These are phyloP conservation scores for Cetoscarus ocellatus DNA, from an alignment of 2,797 vertebrate genomes.

Conservation along the genomic window DNA sequence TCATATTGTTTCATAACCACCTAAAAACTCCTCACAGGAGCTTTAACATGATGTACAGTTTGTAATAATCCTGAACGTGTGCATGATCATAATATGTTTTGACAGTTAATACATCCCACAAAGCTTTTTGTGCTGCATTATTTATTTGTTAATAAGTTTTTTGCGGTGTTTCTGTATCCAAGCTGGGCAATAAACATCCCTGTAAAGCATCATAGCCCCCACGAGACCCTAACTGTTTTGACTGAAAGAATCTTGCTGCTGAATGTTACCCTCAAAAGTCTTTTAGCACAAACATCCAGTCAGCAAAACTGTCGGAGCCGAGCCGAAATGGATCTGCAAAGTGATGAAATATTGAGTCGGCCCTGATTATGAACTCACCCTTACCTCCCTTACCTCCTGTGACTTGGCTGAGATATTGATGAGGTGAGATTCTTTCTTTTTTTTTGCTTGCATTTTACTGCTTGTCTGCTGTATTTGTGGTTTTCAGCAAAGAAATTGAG, in stretches of 20 bases:
- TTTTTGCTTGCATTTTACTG: slow-evolving; percentile 30
- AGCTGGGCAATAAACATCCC: slow-evolving; percentile 36
- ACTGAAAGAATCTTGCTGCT: slow-evolving; percentile 53
- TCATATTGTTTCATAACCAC: no score
- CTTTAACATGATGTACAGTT: neutral
- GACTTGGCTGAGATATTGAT: slow-evolving; percentile 65
- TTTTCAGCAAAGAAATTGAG: slow-evolving; percentile 51
- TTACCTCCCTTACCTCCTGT: slow-evolving; percentile 60
- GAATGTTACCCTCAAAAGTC: slow-evolving; percentile 43
- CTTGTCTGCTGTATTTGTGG: slow-evolving; percentile 45
- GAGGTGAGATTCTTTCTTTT: slow-evolving; percentile 49
- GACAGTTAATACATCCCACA: slow-evolving; percentile 40
- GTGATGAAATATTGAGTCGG: slow-evolving; percentile 70
- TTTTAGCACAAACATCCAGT: slow-evolving; percentile 50
- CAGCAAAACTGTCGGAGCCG: slow-evolving; percentile 49
- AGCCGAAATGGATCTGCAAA: slow-evolving; percentile 58
- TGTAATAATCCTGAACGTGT: slow-evolving; percentile 12
- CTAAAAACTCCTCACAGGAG: no score
- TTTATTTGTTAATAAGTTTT: slow-evolving; percentile 48
- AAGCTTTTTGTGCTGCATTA: slow-evolving; percentile 53
- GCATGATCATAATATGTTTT: slow-evolving; percentile 39
- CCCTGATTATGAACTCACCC: slow-evolving; percentile 70
- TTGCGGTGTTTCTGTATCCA: slow-evolving; percentile 23
- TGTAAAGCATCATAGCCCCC: slow-evolving; percentile 43
- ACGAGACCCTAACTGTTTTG: slow-evolving; percentile 54